Base-by-base conservation (phyloP, 1,140 invertebrate genomes). In the Hylaeus volcanicus region DNA sequence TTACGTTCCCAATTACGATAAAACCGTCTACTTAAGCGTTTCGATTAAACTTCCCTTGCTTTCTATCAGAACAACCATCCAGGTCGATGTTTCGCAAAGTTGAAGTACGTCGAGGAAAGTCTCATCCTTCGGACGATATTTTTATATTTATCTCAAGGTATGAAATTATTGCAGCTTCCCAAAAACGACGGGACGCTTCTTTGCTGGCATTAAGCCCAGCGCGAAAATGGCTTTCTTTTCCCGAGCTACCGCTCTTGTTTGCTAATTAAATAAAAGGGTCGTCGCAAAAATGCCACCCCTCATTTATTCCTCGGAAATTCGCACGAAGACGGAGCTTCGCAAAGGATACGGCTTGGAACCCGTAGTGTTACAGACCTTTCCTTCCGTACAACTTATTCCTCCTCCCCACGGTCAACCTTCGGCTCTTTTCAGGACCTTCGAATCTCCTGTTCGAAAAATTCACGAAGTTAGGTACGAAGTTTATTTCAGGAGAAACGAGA, bases 211-310 rank as follows among this genome's bases (percentile, higher is more conserved):
- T 78, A 82, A 85, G 83, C n/a, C 74, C 37, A n/a, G 74, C 76
- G 74, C 39, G 84, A 79, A 72, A 78, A 87, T 77, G 72, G 66
- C 79, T 86, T 84, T 82, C 82, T 79, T 81, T 86, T 61, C 70
- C 45, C 39, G 45, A 41, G 12, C 61, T 73, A 45, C 60, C 68
- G 45, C 60, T 71, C 68, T 61, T 55, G 64, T 63, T 76, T 79
- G 81, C 66, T 88, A 88, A 88, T 88, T 87, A 86, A 88, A 87
- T 87, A 85, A 85, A 83, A 73, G 60, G 73, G 56, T 73, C 65
- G 71, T 70, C n/a, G 55, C 55, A 65, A 80, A 70, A 74, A 86
- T 83, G 58, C 60, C 63, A 65, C 45, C 60, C 64, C 63, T 58
- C 37, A 11, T 64, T 43, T 48, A n/a, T 48, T 43, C 58, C n/a